phyloP scores from a whole-genome alignment of 2,113 vertebrate species.

The Apus apus region DNA sequence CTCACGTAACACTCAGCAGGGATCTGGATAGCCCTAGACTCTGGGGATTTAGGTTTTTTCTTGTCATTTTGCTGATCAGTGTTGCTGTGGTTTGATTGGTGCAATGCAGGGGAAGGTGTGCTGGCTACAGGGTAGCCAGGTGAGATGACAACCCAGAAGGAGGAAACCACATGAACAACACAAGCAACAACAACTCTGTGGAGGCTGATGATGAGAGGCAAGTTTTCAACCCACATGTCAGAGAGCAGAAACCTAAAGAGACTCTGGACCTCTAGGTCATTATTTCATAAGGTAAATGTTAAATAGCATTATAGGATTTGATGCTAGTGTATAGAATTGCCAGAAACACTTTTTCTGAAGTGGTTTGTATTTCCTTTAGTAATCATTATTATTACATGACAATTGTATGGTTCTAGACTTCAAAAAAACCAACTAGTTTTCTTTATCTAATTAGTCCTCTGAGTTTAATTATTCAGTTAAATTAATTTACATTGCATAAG shows the following conservation, averaged over 20 bases:
- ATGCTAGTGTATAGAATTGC: neutral
- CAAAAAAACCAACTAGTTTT: conserved; percentile 40
- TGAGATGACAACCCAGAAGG: neutral
- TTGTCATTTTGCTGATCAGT: neutral
- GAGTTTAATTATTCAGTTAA: conserved; percentile 23
- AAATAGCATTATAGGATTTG: conserved; percentile 32
- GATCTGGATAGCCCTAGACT: neutral
- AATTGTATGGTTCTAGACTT: conserved; percentile 13
- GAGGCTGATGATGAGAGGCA: neutral
- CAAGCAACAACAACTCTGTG: neutral
- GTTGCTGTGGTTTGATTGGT: neutral
- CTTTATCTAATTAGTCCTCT: conserved; percentile 39
- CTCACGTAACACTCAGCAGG: neutral
- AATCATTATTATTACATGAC: conserved; percentile 16
- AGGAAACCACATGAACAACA: neutral
- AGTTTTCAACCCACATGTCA: neutral
- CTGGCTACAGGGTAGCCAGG: neutral
- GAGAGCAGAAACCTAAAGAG: neutral
- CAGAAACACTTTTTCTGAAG: conserved; percentile 56
- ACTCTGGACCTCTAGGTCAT: neutral
- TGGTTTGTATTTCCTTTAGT: conserved; percentile 26
- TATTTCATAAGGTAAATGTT: conserved; percentile 35
- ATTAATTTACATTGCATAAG: conserved; percentile 32
- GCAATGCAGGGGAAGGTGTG: neutral
- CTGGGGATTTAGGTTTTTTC: neutral